Evolutionary conservation across 2,888 invertebrate genomes (phyloP).

Genomic region (Netelia inedita): DNA sequence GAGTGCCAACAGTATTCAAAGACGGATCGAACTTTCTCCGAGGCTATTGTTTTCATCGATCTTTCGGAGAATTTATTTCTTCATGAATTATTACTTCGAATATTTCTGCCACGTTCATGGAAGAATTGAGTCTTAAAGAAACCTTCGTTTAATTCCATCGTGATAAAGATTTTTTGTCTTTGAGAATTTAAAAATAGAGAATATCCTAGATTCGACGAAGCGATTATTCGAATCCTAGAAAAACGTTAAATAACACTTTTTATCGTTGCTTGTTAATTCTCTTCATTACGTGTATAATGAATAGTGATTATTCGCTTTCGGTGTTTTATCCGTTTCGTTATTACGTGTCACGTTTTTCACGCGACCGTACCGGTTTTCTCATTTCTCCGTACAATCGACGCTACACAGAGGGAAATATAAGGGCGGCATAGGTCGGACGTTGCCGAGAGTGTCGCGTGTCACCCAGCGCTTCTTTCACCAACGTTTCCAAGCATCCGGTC

Average conservation of each 20-base stretch:
- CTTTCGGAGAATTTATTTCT: not conserved
- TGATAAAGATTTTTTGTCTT: no score
- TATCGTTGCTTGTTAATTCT: slow-evolving; percentile 38
- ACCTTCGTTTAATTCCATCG: no score
- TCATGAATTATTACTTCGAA: not conserved
- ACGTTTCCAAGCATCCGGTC: slow-evolving; percentile 60
- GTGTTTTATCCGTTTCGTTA: slow-evolving; percentile 31
- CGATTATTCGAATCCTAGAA: not conserved
- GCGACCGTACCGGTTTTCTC: slow-evolving; percentile 16
- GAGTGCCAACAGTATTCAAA: not conserved
- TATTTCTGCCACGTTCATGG: not conserved
- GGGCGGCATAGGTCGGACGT: not conserved
- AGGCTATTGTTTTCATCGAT: not conserved
- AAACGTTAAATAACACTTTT: slow-evolving; percentile 50
- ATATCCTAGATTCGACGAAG: no score
- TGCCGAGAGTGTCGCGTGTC: slow-evolving; percentile 53
- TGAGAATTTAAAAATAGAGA: no score
- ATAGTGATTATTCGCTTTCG: not conserved
- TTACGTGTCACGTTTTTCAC: slow-evolving; percentile 19
- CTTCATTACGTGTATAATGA: slow-evolving; percentile 53
- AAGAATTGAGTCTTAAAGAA: no score
- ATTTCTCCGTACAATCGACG: slow-evolving; percentile 9
- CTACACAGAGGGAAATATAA: not conserved
- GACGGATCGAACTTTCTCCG: not conserved
- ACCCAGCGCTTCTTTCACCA: slow-evolving; percentile 62